Evolutionary conservation across 1,140 invertebrate genomes (phyloP), one percentile per base, ranked within the genome.

Genomic region (Penaeus indicus): DNA sequence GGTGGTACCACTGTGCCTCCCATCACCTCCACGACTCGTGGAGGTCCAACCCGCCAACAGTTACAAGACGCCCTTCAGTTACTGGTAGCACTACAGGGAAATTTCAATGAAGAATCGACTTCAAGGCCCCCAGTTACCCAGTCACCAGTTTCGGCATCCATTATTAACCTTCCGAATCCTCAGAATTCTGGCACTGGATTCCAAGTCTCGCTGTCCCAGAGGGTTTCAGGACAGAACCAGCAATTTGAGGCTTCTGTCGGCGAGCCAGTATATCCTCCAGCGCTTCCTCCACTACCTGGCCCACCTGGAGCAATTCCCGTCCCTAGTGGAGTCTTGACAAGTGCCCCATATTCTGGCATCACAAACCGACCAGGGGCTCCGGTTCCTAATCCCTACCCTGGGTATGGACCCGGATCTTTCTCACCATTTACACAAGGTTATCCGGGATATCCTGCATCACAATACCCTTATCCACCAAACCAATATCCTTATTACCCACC

Each of bases 1-100:
- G 47, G 69, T 47, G 42, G 64, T n/a, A 85, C 83, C 47, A 75
- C 83, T n/a, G 18, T 54, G 38, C 83, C 83, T 54, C 64, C 67
- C 38, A 75, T 85, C 69, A 75, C 83, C 32, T 27, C 83, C 47
- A 60, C 83, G 10, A 64, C 63, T 4, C n/a, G 27, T 22, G 16
- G 13, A 61, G 83, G 47, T 11, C 83, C 47, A 22, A 54, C 67
- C 3, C 64, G n/a, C 1, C 42, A 75, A 21, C 83, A 85, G 83
- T 10, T 85, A 19, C 42, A 60, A 5, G 25, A 85, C 19, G 83
- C 83, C 42, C 67, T 85, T 21, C 7, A 42, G 18, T 42, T 85
- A 19, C n/a, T 85, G n/a, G 42, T 69, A 27, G 21, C 38, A 22
- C 83, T 85, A 11, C 64, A 85, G 16, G 67, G 61, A 13, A 47